Conservation (phyloP, 2,888 invertebrate species). For the Phorcus lineatus region DNA sequence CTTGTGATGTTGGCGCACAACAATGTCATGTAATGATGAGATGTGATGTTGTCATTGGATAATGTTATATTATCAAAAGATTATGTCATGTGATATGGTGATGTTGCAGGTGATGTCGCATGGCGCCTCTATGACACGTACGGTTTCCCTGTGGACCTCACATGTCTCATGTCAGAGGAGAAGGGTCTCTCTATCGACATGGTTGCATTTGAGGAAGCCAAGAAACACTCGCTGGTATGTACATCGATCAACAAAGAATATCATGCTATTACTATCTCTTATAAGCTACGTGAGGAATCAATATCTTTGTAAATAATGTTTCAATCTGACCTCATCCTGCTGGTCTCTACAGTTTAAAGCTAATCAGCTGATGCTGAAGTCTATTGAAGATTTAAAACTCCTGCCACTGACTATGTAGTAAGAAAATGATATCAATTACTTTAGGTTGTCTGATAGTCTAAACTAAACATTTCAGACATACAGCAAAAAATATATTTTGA, state of each 20-base stretch:
- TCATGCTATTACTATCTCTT: too few species aligned
- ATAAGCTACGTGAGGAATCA: neutral
- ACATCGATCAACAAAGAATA: too few species aligned
- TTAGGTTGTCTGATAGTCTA: neutral
- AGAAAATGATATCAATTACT: neutral
- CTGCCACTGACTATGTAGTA: too few species aligned
- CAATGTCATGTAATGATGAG: too few species aligned
- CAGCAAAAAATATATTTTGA: too few species aligned
- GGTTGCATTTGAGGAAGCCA: constrained; percentile 92
- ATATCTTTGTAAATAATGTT: too few species aligned
- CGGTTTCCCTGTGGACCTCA: constrained; percentile 98
- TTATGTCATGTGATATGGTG: neutral
- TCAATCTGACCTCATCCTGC: too few species aligned
- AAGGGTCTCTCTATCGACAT: constrained; percentile 91
- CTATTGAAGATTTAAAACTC: neutral
- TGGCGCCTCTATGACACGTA: constrained; percentile 99
- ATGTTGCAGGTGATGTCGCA: constrained; percentile 86
- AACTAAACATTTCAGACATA: too few species aligned
- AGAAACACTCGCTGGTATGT: constrained; percentile 84
- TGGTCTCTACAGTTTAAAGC: neutral
- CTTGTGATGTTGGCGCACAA: too few species aligned
- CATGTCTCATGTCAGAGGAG: constrained; percentile 98
- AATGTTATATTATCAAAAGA: too few species aligned
- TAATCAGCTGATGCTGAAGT: neutral
- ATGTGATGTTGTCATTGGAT: too few species aligned